Conservation (phyloP, 1,140 invertebrate genomes). For the Drosophila ohnishii region DNA sequence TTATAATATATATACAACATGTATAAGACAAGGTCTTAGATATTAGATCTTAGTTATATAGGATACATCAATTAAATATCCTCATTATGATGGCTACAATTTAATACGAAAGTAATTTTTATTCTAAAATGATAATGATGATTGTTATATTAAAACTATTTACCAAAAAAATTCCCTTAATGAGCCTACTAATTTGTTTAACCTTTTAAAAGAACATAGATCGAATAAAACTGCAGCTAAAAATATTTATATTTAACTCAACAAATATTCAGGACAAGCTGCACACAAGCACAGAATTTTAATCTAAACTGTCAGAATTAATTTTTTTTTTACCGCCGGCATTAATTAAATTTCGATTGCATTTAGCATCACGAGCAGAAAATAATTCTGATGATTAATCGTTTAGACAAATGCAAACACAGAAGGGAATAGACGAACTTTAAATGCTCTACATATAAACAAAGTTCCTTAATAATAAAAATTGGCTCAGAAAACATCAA, state of each 20-base stretch:
- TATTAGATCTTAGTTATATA: too few relatives aligned
- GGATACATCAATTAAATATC: too few relatives aligned
- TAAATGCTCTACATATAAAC: constrained; percentile 5
- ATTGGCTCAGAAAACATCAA: background rate
- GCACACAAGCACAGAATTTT: constrained; percentile 17
- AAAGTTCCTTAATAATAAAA: background rate
- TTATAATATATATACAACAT: too few relatives aligned
- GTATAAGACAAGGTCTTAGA: too few relatives aligned
- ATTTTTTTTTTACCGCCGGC: constrained; percentile 29
- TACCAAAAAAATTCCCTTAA: too few relatives aligned
- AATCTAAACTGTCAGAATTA: constrained; percentile 54
- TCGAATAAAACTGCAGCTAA: background rate
- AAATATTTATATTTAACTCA: constrained; percentile 7
- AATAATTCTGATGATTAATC: constrained; percentile 75
- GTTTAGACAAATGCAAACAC: constrained; percentile 22
- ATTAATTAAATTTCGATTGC: constrained; percentile 73
- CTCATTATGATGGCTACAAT: background rate
- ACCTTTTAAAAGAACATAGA: background rate
- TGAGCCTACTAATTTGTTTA: too few relatives aligned
- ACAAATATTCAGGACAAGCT: constrained; percentile 31
- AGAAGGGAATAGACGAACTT: background rate
- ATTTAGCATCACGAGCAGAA: constrained; percentile 53
- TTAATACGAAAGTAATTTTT: background rate
- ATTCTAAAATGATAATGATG: background rate
- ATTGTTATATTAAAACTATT: background rate